Base-by-base conservation (phyloP, 2,888 invertebrate species). In the Eristalinus aeneus region DNA sequence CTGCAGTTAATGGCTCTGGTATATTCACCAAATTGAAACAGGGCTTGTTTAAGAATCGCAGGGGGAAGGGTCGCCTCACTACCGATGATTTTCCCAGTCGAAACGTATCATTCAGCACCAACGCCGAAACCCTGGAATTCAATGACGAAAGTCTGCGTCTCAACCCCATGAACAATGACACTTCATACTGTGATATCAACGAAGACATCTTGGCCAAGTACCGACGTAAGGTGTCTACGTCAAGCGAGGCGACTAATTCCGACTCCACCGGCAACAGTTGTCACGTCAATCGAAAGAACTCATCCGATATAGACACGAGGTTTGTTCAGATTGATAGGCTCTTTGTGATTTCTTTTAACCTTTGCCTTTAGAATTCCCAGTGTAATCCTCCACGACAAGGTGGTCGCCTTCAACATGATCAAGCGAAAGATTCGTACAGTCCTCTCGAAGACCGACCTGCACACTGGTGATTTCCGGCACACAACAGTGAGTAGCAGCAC, bases 141-240 rank as follows among this genome's bases (percentile, higher is more conserved):
- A 73, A 78, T 54, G 78, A 85, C 54, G 78, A 75, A 10, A 68
- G 71, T 46, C 60, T 76, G 12, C 86, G 60, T 39, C 71, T 82
- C 11, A 84, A 88, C 72, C 64, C 83, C 23, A 71, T 73, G 54
- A 86, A 67, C 58, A 86, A 81, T 60, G 78, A 82, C 69, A 82
- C 78, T 72, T 88, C 90, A 0, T 91, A 93, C 89, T 92, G 92
- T 90, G 98, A 98, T 93, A 95, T 95, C 39, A 96, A 97, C 0
- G 98, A 98, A 90, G 98, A 98, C 90, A 99, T 99, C 90, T 94
- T 99, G 88, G 98, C 97, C 56, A 99, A 98, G 93, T 99, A 99
- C 93, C 94, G 98, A 88, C 95, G 96, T 91, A 94, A 94, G 75
- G 94, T 94, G 85, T 93, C 93, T 20, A 94, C 94, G 71, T 94